phyloP scores from a whole-genome alignment of 1,140 invertebrate species.

The Drosophila trapezifrons region DNA sequence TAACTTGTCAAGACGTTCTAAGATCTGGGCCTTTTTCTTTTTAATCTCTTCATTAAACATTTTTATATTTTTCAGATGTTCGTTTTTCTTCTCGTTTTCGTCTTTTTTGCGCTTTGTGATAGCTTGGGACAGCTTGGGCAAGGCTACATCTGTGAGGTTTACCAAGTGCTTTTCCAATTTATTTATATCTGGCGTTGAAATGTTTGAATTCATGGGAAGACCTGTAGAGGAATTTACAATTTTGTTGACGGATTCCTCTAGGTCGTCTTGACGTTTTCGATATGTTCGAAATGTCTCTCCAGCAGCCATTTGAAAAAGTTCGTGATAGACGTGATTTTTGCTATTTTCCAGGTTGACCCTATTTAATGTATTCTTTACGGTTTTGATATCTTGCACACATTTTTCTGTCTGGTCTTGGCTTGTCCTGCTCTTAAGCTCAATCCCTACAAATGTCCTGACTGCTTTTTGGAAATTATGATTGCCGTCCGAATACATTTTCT shows the following conservation, averaged over 20 bases:
- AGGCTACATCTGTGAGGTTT: background rate
- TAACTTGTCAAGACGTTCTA: background rate
- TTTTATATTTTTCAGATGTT: background rate
- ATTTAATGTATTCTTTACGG: background rate
- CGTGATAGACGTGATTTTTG: background rate
- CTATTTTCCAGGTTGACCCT: no score
- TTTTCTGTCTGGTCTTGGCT: background rate
- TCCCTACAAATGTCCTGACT: background rate
- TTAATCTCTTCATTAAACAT: background rate
- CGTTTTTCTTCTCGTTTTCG: background rate
- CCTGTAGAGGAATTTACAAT: background rate
- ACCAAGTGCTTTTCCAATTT: background rate
- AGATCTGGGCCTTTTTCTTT: background rate
- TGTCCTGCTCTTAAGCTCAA: no score
- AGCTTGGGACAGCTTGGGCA: background rate
- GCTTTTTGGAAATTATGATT: background rate
- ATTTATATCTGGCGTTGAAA: background rate
- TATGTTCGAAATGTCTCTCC: background rate
- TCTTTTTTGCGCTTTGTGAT: background rate
- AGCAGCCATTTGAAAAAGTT: background rate
- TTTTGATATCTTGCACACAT: background rate
- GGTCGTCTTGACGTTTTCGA: background rate
- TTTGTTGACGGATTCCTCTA: background rate
- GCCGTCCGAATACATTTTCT: no score
- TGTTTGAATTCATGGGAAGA: no score